Evolutionary conservation across 2,888 invertebrate species (phyloP).

Genomic region (Cremastinae sp.): DNA sequence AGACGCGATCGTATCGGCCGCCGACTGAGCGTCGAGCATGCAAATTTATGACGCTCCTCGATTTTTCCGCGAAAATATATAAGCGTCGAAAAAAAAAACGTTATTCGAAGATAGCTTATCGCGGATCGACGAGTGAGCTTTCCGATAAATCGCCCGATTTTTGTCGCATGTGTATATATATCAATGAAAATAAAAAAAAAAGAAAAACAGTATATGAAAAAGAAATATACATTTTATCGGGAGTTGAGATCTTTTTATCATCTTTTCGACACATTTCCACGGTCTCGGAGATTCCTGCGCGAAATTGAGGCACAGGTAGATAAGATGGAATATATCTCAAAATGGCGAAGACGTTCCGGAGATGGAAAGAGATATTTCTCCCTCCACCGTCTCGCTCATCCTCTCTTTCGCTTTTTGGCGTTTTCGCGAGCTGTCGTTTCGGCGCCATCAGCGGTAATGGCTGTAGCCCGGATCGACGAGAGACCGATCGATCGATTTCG

Average conservation of each 20-base stretch:
- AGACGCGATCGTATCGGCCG: neutral
- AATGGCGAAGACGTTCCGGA: neutral
- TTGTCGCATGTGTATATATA: too few species aligned
- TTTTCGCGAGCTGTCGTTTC: constrained; percentile 33
- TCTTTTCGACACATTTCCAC: constrained; percentile 37
- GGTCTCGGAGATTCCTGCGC: constrained; percentile 27
- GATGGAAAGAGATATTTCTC: constrained; percentile 2
- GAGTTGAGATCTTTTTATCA: constrained; percentile 44
- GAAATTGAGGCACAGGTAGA: constrained; percentile 54
- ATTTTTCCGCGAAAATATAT: too few species aligned
- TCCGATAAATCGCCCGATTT: too few species aligned
- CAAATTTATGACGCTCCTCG: too few species aligned
- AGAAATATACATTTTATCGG: neutral
- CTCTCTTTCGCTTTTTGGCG: neutral
- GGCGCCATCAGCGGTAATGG: constrained; percentile 54
- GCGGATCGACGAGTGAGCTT: too few species aligned
- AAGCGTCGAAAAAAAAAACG: too few species aligned
- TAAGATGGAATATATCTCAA: constrained; percentile 34
- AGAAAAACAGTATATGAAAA: neutral
- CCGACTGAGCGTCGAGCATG: too few species aligned
- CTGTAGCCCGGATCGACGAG: constrained; percentile 63
- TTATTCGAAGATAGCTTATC: too few species aligned
- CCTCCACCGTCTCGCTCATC: neutral
- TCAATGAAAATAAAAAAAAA: too few species aligned
- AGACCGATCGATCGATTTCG: constrained; percentile 46